Conservation (phyloP, 2,797 vertebrate species). For the Macroramphosus scolopax region DNA sequence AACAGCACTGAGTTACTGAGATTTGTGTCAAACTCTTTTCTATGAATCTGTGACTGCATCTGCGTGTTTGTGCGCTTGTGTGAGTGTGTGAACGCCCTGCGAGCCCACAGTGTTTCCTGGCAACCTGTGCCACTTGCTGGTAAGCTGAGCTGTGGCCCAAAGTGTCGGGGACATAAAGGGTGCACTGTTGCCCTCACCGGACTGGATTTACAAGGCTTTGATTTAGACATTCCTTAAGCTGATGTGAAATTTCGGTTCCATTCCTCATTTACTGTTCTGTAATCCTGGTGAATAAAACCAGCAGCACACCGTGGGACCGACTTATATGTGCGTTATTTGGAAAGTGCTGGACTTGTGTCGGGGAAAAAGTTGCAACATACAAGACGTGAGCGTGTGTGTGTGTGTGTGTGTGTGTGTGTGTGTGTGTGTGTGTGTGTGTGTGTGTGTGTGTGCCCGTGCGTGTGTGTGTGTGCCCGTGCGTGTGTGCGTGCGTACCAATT, state of each 20-base stretch:
- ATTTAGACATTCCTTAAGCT: constrained; percentile 38
- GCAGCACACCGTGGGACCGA: constrained; percentile 5
- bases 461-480: too few relatives aligned
- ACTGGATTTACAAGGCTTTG: constrained; percentile 40
- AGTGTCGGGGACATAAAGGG: constrained; percentile 15
- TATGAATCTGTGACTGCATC: constrained; percentile 14
- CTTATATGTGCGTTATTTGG: not conserved
- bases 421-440: too few relatives aligned
- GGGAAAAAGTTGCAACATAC: constrained; percentile 1
- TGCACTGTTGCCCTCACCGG: constrained; percentile 16
- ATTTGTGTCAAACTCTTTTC: constrained; percentile 11
- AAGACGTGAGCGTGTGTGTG: too few relatives aligned
- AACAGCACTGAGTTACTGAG: constrained; percentile 9
- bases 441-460: too few relatives aligned
- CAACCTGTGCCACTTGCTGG: constrained; percentile 45
- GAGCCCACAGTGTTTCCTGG: constrained; percentile 37
- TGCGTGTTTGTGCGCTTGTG: constrained; percentile 15
- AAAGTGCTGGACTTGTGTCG: not conserved
- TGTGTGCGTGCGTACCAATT: constrained; percentile 8
- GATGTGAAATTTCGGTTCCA: constrained; percentile 33
- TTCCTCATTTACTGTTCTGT: constrained; percentile 31
- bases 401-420: too few relatives aligned
- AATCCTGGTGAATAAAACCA: constrained; percentile 33
- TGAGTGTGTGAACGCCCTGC: too few relatives aligned
- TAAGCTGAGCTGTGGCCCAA: constrained; percentile 26